Base-by-base conservation (phyloP, 2,888 invertebrate species). In the Balanococcus diminutus region DNA sequence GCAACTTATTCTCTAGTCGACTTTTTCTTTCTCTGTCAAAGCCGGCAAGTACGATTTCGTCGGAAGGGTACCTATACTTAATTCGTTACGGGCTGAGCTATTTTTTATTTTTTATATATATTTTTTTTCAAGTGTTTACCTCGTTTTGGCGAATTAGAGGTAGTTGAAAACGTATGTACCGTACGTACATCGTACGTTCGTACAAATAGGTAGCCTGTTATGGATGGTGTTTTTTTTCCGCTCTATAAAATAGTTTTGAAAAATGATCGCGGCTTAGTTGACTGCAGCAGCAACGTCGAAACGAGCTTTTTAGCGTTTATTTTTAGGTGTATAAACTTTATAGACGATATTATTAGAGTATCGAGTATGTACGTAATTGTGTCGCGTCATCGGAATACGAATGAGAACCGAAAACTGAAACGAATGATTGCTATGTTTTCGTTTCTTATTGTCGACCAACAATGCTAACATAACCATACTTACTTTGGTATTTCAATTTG, bases 351-450 rank as follows among this genome's bases (percentile, higher is more conserved):
- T 51, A 19, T 51, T 51, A 51, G 51, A 51, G n/a, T n/a, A n/a
- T n/a, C n/a, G n/a, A n/a, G n/a, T n/a, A 19, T 6, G 5, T 51
- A 51, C 19, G 19, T 42, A 46, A 46, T 5, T 46, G 14, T 46
- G 25, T 61, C 25, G 61, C 25, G 22, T 61, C 61, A 25, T 61
- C 25, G 25, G n/a, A 25, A 61, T 61, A 2, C 25, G 25, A 61
- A 61, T 61, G 22, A 22, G 61, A 61, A 61, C 61, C 61, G 61
- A 61, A 61, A 61, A 61, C 61, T 61, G 61, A 61, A 61, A 61
- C 61, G 61, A 61, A 61, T 61, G 61, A 61, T 61, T 61, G 14
- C 25, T 2, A 61, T 22, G 61, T 61, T 61, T 61, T 61, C 61
- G 61, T 61, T 61, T 61, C 61, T 61, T 61, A 25, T 36, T 46